phyloP scores from a whole-genome alignment of 2,888 invertebrate genomes.

The Phymatocera aterrima region DNA sequence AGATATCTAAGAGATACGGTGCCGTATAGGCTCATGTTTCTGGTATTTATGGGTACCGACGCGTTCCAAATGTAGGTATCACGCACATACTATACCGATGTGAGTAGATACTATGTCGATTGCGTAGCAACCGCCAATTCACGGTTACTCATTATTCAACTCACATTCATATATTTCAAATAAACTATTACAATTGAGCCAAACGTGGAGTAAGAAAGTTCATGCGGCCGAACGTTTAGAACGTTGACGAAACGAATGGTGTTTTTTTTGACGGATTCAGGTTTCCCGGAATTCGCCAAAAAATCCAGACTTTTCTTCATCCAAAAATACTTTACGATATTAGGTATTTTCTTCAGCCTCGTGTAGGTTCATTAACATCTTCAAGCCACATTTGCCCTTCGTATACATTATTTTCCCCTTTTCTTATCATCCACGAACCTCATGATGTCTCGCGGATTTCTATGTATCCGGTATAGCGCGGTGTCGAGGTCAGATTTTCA shows the following conservation, averaged over 20 bases:
- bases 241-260: too few species aligned
- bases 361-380: too few species aligned
- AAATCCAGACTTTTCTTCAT: too few species aligned
- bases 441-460: background rate
- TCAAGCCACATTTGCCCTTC: too few species aligned
- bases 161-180: background rate
- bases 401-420: too few species aligned
- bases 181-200: slow-evolving; percentile 12
- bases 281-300: too few species aligned
- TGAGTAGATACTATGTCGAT: background rate
- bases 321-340: too few species aligned
- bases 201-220: slow-evolving; percentile 36
- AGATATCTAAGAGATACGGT: background rate
- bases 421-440: too few species aligned
- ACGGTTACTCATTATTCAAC: slow-evolving; percentile 2
- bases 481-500: background rate
- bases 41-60: slow-evolving; percentile 23
- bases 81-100: background rate
- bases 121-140: background rate
- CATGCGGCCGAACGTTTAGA: too few species aligned
- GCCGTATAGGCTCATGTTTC: background rate
- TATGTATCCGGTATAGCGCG: background rate
- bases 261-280: too few species aligned
- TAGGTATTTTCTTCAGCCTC: too few species aligned
- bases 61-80: background rate